Evolutionary conservation across 1,140 invertebrate genomes (phyloP).

Genomic region (Plectrocnemia conspersa): DNA sequence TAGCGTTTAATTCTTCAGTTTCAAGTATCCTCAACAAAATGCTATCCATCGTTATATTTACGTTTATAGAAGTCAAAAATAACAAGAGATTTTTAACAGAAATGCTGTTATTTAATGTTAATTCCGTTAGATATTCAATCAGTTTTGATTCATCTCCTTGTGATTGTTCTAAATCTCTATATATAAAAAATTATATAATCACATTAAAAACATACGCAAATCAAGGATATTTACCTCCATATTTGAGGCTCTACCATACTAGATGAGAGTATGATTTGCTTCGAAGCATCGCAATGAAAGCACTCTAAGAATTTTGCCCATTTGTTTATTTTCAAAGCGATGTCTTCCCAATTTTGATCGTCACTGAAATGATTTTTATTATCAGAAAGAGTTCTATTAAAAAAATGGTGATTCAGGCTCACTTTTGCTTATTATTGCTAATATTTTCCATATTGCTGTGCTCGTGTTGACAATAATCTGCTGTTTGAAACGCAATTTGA

Average conservation of each 20-base stretch:
- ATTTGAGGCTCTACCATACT: not conserved
- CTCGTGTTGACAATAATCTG: slow-evolving; percentile 31
- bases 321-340: slow-evolving; percentile 26
- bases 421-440: slow-evolving; percentile 16
- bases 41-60: slow-evolving; percentile 20
- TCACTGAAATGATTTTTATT: slow-evolving; percentile 16
- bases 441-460: slow-evolving; percentile 21
- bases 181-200: not conserved
- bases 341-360: slow-evolving; percentile 27
- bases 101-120: slow-evolving; percentile 22
- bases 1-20: slow-evolving; percentile 12
- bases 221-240: slow-evolving; percentile 24
- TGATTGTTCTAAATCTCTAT: slow-evolving; percentile 27
- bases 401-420: not conserved
- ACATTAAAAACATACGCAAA: not conserved
- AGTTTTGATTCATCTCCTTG: slow-evolving; percentile 18
- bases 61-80: slow-evolving; percentile 18
- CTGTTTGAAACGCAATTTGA: slow-evolving; percentile 30
- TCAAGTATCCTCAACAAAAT: slow-evolving; percentile 20
- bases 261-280: slow-evolving; percentile 4
- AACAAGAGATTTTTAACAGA: slow-evolving; percentile 17
- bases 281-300: slow-evolving; percentile 24
- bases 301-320: slow-evolving; percentile 32
- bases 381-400: not conserved
- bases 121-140: slow-evolving; percentile 15